Conservation (phyloP, 2,797 vertebrate genomes). For the Xenops minutus region DNA sequence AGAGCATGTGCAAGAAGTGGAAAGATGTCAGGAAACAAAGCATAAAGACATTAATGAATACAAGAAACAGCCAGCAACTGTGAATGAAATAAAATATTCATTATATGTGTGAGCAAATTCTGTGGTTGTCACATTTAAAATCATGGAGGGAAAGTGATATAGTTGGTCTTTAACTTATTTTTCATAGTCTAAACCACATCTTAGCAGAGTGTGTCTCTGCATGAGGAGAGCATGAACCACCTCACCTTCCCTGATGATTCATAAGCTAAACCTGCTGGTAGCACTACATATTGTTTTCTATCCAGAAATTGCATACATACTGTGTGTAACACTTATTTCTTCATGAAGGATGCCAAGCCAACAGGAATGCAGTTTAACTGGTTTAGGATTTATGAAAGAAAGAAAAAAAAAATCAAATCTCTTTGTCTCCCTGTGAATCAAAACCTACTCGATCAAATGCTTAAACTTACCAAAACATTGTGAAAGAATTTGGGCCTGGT, state of each 20-base stretch:
- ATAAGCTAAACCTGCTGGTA: not conserved
- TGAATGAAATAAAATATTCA: not conserved
- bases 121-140: not conserved
- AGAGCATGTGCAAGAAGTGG: not conserved
- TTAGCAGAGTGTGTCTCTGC: not conserved
- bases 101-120: not conserved
- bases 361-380: slow-evolving; percentile 60
- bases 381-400: slow-evolving; percentile 52
- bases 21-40: not conserved
- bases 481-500: not conserved
- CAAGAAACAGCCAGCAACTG: not conserved
- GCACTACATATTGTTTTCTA: slow-evolving; percentile 1
- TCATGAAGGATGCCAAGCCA: not conserved
- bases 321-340: slow-evolving; percentile 36
- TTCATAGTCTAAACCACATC: not conserved
- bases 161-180: slow-evolving; percentile 4
- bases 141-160: not conserved
- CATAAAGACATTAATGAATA: not conserved
- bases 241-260: not conserved
- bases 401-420: not conserved
- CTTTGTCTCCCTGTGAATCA: slow-evolving; percentile 23
- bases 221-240: not conserved
- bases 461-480: not conserved
- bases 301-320: not conserved
- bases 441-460: slow-evolving; percentile 15